phyloP scores from a whole-genome alignment of 2,113 vertebrate genomes.

The Anser brachyrhynchus region DNA sequence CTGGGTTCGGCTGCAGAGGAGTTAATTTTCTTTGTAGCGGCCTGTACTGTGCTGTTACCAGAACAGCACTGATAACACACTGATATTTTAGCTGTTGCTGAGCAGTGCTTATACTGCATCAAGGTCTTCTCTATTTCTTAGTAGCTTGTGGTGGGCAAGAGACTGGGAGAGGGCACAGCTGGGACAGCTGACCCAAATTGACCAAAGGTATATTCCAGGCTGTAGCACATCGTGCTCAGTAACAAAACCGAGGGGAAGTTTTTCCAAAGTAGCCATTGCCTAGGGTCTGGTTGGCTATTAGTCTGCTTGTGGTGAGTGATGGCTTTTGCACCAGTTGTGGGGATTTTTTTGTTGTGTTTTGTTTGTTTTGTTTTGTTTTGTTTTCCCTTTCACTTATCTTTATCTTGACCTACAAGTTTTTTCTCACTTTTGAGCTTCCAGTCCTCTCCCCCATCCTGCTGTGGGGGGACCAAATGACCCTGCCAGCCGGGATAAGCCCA shows the following conservation, averaged over 20 bases:
- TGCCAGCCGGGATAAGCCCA: neutral
- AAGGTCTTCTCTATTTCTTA: neutral
- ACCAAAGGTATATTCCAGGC: neutral
- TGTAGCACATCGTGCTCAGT: neutral
- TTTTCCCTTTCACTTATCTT: neutral
- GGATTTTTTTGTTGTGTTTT: neutral
- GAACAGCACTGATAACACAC: neutral
- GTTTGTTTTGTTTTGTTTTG: no score
- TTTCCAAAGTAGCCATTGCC: neutral
- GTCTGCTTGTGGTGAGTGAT: neutral
- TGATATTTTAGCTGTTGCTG: neutral
- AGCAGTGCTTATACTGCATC: neutral
- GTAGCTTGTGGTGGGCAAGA: neutral
- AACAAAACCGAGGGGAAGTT: neutral
- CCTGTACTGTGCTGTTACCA: neutral
- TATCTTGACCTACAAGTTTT: neutral
- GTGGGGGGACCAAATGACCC: neutral
- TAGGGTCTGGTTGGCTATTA: neutral
- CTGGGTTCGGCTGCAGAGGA: neutral
- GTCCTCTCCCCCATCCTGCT: rapidly evolving
- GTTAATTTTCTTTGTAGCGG: neutral
- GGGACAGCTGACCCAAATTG: neutral
- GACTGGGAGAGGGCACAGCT: neutral
- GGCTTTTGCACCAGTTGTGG: neutral
- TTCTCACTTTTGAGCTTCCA: neutral